Evolutionary conservation across 1,140 invertebrate species (phyloP), one percentile per base, ranked within the genome.

Genomic region (Aricia agestis): DNA sequence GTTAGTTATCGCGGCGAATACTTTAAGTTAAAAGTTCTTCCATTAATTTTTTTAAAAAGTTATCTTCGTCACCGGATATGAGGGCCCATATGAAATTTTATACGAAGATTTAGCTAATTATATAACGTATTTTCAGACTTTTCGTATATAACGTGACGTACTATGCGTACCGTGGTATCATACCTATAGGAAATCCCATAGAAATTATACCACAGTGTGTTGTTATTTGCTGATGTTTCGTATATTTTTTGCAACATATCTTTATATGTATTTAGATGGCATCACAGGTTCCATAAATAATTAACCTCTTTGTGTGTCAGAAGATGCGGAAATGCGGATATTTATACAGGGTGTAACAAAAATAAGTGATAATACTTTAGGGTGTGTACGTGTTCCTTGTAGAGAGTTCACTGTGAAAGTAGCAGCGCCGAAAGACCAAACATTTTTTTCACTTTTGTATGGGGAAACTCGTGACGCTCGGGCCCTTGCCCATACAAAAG

Each of bases 21-120:
- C 81, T 83, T 87, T 84, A 82, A 78, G 83, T 86, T 82, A 75
- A 81, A 79, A 79, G 85, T 86, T 89, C 86, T 88, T 89, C 86
- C 86, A 86, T 86, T 88, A 82, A 79, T 82, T 84, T 81, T 82
- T 31, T 32, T 32, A 18, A 57, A 25, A 32, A 32, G 31, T 63
- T 63, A 69, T 10, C 72, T 70, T 74, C 70, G 72, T 72, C 75
- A 81, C 78, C 78, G 79, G 79, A 79, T 72, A 78, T 79, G 76
- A 79, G 80, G 78, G 80, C 78, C 75, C 78, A 79, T 73, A 73
- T 76, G 73, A 74, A 76, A 76, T 77, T 76, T 77, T 81, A 79
- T 52, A 78, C 78, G 67, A 69, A 78, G 66, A 80, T 74, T 71
- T 79, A 81, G 76, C 80, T 78, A 79, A 81, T 78, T 76, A 74